These are phyloP conservation scores for Peromyscus nudipes DNA, from an alignment of 2,797 vertebrate genomes.

Conservation along the genomic window DNA sequence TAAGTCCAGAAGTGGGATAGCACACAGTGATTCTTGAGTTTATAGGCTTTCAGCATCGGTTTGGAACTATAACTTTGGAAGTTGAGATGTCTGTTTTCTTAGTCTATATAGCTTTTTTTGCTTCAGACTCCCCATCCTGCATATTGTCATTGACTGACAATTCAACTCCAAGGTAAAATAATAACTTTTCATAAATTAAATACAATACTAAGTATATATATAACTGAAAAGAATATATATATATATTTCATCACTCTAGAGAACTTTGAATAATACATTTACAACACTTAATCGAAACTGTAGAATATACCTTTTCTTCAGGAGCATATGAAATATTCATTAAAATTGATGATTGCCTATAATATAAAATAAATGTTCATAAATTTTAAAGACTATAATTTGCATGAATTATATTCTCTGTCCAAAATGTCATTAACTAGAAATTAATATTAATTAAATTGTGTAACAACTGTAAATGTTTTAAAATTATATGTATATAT, in stretches of 20 bases:
- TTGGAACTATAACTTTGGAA: background rate
- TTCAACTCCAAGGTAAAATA: background rate
- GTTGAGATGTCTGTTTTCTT: background rate
- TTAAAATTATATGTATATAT: background rate
- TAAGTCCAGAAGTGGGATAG: background rate
- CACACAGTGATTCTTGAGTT: background rate
- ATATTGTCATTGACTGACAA: background rate
- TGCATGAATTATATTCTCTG: background rate
- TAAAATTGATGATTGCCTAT: background rate
- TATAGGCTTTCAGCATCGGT: too few relatives aligned
- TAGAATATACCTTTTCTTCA: background rate
- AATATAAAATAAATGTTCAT: conserved; percentile 37
- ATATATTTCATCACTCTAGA: background rate
- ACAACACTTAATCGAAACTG: background rate
- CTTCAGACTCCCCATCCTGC: too few relatives aligned
- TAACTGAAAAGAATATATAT: background rate
- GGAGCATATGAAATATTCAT: background rate
- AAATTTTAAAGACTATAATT: conserved; percentile 31
- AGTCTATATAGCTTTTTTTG: too few relatives aligned
- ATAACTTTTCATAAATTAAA: background rate
- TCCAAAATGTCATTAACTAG: background rate
- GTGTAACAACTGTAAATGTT: background rate
- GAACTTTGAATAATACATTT: background rate
- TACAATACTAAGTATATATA: background rate
- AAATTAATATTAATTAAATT: background rate